Conservation (phyloP, 2,797 vertebrate species). For the Dermochelys coriacea region DNA sequence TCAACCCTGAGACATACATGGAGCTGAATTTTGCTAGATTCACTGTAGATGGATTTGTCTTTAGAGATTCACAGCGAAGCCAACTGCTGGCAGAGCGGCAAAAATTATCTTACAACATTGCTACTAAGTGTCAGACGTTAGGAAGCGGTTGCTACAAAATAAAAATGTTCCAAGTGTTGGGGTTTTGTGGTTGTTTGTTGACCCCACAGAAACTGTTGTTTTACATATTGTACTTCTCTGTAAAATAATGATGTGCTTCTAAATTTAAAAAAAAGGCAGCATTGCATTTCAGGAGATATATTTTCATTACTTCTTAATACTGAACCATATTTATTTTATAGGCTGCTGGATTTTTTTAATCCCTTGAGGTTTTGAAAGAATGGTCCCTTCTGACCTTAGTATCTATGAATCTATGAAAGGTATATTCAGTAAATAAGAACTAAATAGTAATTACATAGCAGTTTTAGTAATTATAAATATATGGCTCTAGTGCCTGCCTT, state of each 20-base stretch:
- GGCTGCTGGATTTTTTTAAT: background rate
- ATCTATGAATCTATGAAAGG: no score
- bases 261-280: slow-evolving; percentile 22
- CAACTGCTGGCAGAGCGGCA: slow-evolving; percentile 56
- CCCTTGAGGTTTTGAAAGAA: background rate
- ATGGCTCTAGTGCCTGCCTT: background rate
- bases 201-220: background rate
- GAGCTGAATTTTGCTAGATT: slow-evolving; percentile 65
- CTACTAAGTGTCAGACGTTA: slow-evolving; percentile 53
- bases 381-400: no score
- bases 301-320: slow-evolving; percentile 37
- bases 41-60: slow-evolving; percentile 66
- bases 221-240: slow-evolving; percentile 16
- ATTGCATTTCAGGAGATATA: background rate
- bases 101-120: slow-evolving; percentile 66
- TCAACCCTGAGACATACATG: slow-evolving; percentile 60
- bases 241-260: slow-evolving; percentile 52
- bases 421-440: slow-evolving; percentile 1
- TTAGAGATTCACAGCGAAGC: slow-evolving; percentile 65
- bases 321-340: slow-evolving; percentile 42
- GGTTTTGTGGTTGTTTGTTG: background rate
- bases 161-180: background rate
- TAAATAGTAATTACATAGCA: background rate
- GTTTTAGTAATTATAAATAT: background rate
- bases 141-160: slow-evolving; percentile 55